Evolutionary conservation across 1,140 invertebrate species (phyloP), one percentile per base, ranked within the genome.

Genomic region (Fragariocoptes setiger): DNA sequence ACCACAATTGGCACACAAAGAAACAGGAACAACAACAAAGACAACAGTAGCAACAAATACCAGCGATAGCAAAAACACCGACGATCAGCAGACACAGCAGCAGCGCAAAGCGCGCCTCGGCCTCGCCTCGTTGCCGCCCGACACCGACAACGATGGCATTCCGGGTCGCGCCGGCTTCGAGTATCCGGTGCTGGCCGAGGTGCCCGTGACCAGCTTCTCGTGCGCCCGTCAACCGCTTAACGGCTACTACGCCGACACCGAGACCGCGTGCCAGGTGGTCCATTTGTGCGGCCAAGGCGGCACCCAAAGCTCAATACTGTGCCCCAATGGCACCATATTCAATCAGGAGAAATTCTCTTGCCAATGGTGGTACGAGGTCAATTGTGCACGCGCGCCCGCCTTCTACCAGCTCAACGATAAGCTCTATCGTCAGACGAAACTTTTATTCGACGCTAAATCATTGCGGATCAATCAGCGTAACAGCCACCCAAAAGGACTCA

Each of bases 221-320:
- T 59, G 56, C 37, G 18, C 18, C 5, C 42, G 49, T 39, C 49
- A 51, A 38, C 46, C 48, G 15, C 37, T 45, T 14, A 51, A 50
- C 25, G 53, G 52, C 4, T 58, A 53, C 41, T 54, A 55, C 39
- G 50, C 49, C 12, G 76, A 78, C 50, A 67, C 76, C 0, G 75
- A 78, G 57, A 76, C 75, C 43, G 74, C 72, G 40, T 79, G 75
- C 50, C 76, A 82, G 64, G 75, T 67, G 1, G 70, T 71, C 47
- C 63, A 68, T 50, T 62, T 71, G 2, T 72, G 70, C 48, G 58
- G 64, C 44, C 41, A 43, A 21, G 56, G 55, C 21, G 58, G 59
- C 1, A 56, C 49, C 16, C 50, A 55, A 45, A 51, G 61, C 19
- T 62, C 62, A 4, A 65, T 65, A 43, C 51, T 66, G 1, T 66